phyloP scores from a whole-genome alignment of 2,113 vertebrate species.

The Brachyhypopomus gauderio region DNA sequence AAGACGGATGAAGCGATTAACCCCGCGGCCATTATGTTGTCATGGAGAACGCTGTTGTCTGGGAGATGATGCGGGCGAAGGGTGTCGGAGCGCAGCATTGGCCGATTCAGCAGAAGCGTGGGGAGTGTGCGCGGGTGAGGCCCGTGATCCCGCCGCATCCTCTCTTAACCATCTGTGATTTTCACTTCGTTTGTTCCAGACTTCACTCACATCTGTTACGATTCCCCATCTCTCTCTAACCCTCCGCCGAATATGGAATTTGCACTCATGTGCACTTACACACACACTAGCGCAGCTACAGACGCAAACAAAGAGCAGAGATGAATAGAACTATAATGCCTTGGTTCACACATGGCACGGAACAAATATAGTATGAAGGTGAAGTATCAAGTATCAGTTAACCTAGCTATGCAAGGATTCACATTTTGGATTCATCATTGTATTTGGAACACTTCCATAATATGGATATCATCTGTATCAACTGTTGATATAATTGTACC shows the following conservation, averaged over 20 bases:
- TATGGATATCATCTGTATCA: too few species aligned
- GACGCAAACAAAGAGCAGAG: not conserved
- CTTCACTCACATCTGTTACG: slow-evolving; percentile 47
- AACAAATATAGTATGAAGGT: not conserved
- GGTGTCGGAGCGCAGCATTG: not conserved
- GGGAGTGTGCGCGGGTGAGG: not conserved
- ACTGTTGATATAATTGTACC: too few species aligned
- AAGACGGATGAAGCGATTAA: slow-evolving; percentile 36
- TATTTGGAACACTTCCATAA: too few species aligned
- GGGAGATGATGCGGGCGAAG: slow-evolving; percentile 25
- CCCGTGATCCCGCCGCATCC: slow-evolving; percentile 9
- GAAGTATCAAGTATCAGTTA: not conserved
- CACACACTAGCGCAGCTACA: not conserved
- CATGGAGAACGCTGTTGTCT: slow-evolving; percentile 10
- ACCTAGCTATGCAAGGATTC: too few species aligned
- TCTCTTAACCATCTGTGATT: slow-evolving; percentile 46
- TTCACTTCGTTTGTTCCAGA: slow-evolving; percentile 49
- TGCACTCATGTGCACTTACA: not conserved
- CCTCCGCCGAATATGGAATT: not conserved
- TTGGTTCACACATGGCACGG: not conserved
- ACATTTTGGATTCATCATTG: too few species aligned
- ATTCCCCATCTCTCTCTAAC: slow-evolving; percentile 9
- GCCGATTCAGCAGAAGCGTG: slow-evolving; percentile 30
- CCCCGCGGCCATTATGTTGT: slow-evolving; percentile 13
- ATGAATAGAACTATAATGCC: not conserved